phyloP scores from a whole-genome alignment of 2,113 vertebrate genomes.

The Thamnophis sirtalis region DNA sequence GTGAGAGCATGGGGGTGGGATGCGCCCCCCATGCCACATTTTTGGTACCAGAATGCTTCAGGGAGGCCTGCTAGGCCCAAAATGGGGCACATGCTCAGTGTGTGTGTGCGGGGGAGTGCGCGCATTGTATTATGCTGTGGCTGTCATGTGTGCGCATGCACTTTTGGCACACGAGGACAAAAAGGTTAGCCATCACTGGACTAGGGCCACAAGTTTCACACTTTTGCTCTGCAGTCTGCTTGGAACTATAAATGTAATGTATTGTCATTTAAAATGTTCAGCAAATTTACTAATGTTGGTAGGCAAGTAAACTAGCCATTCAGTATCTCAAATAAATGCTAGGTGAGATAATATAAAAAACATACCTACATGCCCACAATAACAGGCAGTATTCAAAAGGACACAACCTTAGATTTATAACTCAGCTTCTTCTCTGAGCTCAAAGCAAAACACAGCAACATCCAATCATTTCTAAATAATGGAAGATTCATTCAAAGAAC shows the following conservation, averaged over 20 bases:
- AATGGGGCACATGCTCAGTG: too few relatives aligned
- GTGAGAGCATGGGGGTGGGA: too few relatives aligned
- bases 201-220: neutral
- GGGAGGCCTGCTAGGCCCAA: too few relatives aligned
- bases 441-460: neutral
- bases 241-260: neutral
- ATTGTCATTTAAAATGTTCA: neutral
- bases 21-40: too few relatives aligned
- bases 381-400: neutral
- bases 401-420: neutral
- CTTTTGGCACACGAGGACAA: too few relatives aligned
- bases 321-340: neutral
- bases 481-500: neutral
- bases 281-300: neutral
- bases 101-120: too few relatives aligned
- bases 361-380: neutral
- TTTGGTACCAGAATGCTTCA: too few relatives aligned
- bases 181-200: too few relatives aligned
- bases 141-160: too few relatives aligned
- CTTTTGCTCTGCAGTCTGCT: neutral
- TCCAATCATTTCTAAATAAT: neutral
- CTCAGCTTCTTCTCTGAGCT: neutral
- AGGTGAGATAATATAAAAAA: neutral
- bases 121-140: too few relatives aligned
- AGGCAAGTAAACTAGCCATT: neutral